These are phyloP conservation scores for Paramormyrops hopkinsi DNA, from an alignment of 2,797 vertebrate genomes.

Conservation along the genomic window DNA sequence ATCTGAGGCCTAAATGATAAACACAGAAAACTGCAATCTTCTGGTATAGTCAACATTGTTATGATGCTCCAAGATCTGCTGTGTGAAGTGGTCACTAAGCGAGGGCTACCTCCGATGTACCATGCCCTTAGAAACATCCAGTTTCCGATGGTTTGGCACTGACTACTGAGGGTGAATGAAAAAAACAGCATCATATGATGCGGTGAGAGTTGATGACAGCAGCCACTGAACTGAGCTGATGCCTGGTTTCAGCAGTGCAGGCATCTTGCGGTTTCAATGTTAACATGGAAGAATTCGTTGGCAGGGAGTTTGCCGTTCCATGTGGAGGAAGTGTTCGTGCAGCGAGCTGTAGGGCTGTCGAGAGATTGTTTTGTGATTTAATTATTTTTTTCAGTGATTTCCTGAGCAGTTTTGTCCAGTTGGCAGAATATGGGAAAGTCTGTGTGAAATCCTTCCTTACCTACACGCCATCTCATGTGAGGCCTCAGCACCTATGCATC, in stretches of 20 bases:
- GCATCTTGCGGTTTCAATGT: neutral
- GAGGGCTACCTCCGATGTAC: neutral
- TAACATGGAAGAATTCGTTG: neutral
- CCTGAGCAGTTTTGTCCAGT: neutral
- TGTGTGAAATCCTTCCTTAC: neutral
- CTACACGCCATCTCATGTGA: neutral
- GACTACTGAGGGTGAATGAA: neutral
- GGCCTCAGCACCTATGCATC: neutral
- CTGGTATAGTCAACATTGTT: neutral
- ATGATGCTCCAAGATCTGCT: neutral
- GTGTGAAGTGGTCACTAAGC: neutral
- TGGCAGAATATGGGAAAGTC: neutral
- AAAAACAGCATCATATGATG: neutral
- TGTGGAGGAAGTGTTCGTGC: neutral
- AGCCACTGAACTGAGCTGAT: neutral
- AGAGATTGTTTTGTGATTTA: neutral
- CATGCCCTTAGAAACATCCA: neutral
- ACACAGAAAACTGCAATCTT: neutral
- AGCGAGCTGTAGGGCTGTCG: neutral
- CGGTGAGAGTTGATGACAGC: neutral
- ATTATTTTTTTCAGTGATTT: neutral
- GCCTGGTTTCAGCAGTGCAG: neutral
- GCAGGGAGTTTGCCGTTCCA: neutral
- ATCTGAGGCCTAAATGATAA: neutral
- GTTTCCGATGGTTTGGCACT: neutral